These are phyloP conservation scores for Pollicipes pollicipes DNA, from an alignment of 1,140 invertebrate genomes.

Conservation along the genomic window DNA sequence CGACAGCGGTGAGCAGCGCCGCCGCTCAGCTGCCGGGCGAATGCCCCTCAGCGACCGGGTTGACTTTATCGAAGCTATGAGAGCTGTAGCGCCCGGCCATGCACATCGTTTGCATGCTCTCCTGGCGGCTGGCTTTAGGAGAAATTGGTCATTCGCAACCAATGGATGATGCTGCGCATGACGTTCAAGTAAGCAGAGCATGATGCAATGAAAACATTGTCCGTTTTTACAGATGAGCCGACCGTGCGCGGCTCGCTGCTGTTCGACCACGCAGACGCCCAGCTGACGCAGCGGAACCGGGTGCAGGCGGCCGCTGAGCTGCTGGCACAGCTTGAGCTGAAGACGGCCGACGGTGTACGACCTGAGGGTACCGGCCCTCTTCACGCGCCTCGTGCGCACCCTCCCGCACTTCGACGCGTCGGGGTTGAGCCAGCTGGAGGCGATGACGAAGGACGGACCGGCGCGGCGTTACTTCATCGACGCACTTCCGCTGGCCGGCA, in stretches of 20 bases:
- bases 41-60: too few relatives aligned
- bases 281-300: slow-evolving; percentile 10
- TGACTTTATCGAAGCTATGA: too few relatives aligned
- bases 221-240: background rate
- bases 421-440: background rate
- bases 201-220: too few relatives aligned
- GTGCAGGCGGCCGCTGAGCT: slow-evolving; percentile 1
- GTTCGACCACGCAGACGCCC: slow-evolving; percentile 17
- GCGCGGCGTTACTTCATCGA: slow-evolving; percentile 41
- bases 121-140: too few relatives aligned
- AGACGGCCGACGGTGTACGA: slow-evolving; percentile 34
- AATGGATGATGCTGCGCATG: too few relatives aligned
- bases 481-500: slow-evolving; percentile 53
- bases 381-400: slow-evolving; percentile 24
- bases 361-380: slow-evolving; percentile 26
- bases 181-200: too few relatives aligned
- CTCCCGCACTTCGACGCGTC: slow-evolving; percentile 20
- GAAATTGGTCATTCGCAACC: too few relatives aligned
- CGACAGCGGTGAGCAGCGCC: too few relatives aligned
- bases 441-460: slow-evolving; percentile 11
- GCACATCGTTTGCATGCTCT: too few relatives aligned
- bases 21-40: too few relatives aligned
- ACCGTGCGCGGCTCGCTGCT: slow-evolving; percentile 6
- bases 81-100: too few relatives aligned
- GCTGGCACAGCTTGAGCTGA: slow-evolving; percentile 20